A percentile compares a stretch with the other conserved stretches of the same genome.
Conservation (phyloP, 2,888 invertebrate genomes). For the Conops quadrifasciatus region DNA sequence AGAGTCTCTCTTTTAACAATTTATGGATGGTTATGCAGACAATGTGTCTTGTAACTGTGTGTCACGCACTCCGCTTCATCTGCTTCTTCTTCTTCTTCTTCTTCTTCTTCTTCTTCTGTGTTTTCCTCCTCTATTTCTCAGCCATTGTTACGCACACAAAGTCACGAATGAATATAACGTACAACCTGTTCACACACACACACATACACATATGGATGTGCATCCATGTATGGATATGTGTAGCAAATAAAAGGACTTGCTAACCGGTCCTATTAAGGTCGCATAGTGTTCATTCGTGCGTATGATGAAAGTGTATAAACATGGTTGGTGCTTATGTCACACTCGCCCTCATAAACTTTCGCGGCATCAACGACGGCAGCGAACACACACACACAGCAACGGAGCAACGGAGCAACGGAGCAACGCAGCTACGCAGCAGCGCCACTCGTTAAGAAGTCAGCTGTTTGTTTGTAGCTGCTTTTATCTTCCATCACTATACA, state of each 20-base stretch:
- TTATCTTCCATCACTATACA: constrained; percentile 1
- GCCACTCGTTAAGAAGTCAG: constrained; percentile 21
- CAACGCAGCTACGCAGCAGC: too few species aligned
- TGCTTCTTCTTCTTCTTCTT: too few species aligned
- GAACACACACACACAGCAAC: too few species aligned
- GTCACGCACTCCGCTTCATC: too few species aligned
- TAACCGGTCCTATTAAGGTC: constrained; percentile 31
- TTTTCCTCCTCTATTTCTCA: too few species aligned
- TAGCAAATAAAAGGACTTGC: constrained; percentile 25
- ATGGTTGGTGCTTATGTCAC: not conserved
- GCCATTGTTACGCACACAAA: too few species aligned
- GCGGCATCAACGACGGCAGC: not conserved
- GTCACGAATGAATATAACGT: not conserved
- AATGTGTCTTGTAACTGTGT: constrained; percentile 5
- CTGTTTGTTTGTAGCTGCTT: constrained; percentile 2
- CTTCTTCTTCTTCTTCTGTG: too few species aligned
- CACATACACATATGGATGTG: not conserved
- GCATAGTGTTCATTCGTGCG: constrained; percentile 1
- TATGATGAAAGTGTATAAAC: not conserved
- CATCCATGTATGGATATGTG: constrained; percentile 4
- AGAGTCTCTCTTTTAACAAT: constrained; percentile 17
- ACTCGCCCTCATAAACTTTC: not conserved
- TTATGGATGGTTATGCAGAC: constrained; percentile 14
- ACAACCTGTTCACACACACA: not conserved
- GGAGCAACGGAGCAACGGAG: too few species aligned